Evolutionary conservation across 2,888 invertebrate genomes (phyloP).

Genomic region (Artemia sinica): DNA sequence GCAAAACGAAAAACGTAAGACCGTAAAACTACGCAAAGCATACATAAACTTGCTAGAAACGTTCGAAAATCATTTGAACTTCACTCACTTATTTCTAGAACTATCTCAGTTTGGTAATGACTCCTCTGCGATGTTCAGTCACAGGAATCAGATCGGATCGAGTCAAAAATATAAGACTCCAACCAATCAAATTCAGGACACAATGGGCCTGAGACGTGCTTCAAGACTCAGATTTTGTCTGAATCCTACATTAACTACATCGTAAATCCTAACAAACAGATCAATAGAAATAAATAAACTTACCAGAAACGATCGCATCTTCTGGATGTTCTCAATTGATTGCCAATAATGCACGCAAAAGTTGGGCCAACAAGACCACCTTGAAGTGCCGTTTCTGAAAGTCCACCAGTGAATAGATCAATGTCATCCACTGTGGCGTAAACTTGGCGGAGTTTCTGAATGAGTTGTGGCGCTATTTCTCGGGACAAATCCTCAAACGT

Average conservation of each 20-base stretch:
- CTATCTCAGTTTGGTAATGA: no score
- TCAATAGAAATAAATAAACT: slow-evolving; percentile 27
- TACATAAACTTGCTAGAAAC: no score
- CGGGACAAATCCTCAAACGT: slow-evolving; percentile 69
- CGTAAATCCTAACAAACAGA: slow-evolving; percentile 17
- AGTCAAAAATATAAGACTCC: no score
- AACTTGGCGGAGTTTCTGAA: slow-evolving; percentile 29
- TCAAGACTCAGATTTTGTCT: slow-evolving; percentile 18
- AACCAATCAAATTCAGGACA: neutral
- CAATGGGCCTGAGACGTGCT: neutral
- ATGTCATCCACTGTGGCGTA: slow-evolving; percentile 85
- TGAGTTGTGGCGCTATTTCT: slow-evolving; percentile 60
- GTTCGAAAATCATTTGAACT: no score
- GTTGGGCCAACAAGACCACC: slow-evolving; percentile 42
- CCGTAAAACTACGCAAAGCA: no score
- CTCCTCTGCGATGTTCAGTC: no score
- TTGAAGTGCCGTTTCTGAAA: slow-evolving; percentile 61
- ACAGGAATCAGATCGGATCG: no score
- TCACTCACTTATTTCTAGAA: no score
- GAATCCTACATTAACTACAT: slow-evolving; percentile 18
- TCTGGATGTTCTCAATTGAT: slow-evolving; percentile 72
- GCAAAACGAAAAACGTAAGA: no score
- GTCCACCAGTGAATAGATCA: slow-evolving; percentile 84
- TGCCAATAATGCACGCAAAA: slow-evolving; percentile 62
- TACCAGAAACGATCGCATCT: slow-evolving; percentile 89